Evolutionary conservation across 2,113 vertebrate species (phyloP), one percentile per base, ranked within the genome.

Genomic region (Caloenas nicobarica): DNA sequence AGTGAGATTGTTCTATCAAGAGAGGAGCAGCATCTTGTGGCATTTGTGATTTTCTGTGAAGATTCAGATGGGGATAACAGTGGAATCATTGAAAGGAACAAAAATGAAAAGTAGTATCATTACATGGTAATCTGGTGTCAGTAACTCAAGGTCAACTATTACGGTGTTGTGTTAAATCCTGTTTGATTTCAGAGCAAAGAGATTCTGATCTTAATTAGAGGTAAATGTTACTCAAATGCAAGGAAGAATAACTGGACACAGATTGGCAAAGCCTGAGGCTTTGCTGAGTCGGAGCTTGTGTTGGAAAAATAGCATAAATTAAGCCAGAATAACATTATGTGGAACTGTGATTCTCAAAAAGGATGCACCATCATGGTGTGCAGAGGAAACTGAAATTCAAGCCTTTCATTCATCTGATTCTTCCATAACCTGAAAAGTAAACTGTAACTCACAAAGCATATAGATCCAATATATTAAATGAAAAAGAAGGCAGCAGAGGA

Each of bases 401-500:
- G 10, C 4, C 16, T 44, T 50, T 81, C 0, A 0, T 73, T 84
- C 18, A 40, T 62, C n/a, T 66, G 15, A 58, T 31, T 34, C 31
- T 0, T 70, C 24, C 7, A 2, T 50, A 44, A n/a, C 5, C 28
- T 61, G 40, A 60, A 86, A 73, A 61, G 23, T 29, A 86, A 80
- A 65, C 0, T 51, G 11, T 23, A 53, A 53, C 8, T 81, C 36
- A 29, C 61, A 61, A 83, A 38, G 0, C 1, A 22, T 33, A 16
- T 7, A 31, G 5, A 60, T 64, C 7, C 4, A 69, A 34, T 13
- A 54, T 25, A 25, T 29, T 69, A 65, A 80, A 68, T 61, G 1
- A 51, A 77, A 86, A 46, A 60, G 15, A 72, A 6, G 7, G 51
- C 2, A 40, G 2, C 4, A 57, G 21, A 61, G 3, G 9, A 61